Evolutionary conservation across 2,888 invertebrate genomes (phyloP), one percentile per base, ranked within the genome.

Genomic region (Priocnemis perturbator): DNA sequence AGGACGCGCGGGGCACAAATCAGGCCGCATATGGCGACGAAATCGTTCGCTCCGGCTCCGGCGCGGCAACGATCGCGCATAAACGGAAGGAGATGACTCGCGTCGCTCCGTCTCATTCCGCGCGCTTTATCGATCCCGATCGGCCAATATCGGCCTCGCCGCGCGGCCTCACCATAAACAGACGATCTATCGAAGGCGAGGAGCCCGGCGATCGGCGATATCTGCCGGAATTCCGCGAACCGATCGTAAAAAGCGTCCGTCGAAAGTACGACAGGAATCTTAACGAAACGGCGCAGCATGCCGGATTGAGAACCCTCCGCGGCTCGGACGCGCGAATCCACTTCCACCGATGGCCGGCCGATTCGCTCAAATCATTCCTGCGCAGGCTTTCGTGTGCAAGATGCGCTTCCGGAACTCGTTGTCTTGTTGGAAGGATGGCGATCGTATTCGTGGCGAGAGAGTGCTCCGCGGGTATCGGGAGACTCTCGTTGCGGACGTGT

Each of bases 71-170:
- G 37, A 62, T 58, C 23, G 55, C 44, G 20, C 48, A 48, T 7
- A 37, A 37, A 37, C 37, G 37, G 37, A 37, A 37, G 37, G 11
- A 11, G 37, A 60, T 64, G 63, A 60, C 55, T 58, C 53, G 55
- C 63, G 55, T 63, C 47, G 44, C 57, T 63, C 15, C 20, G 23
- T 7, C 47, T 47, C 50, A 37, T 64, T 55, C 60, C 44, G 17
- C 65, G 63, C 48, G 69, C 69, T 78, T 73, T 74, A 73, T 74
- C 75, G 76, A 69, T 37, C 37, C 67, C 70, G 77, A 77, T 77
- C 70, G 72, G 65, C 72, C 69, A 37, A 37, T 37, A 37, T 37
- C 37, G 37, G 37, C 37, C 37, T 37, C 37, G 37, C 11, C 37
- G 37, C n/a, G 37, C 37, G 37, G 37, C 37, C 37, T 37, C 37